phyloP scores from a whole-genome alignment of 2,888 invertebrate genomes.

The Ecdyonurus torrentis region DNA sequence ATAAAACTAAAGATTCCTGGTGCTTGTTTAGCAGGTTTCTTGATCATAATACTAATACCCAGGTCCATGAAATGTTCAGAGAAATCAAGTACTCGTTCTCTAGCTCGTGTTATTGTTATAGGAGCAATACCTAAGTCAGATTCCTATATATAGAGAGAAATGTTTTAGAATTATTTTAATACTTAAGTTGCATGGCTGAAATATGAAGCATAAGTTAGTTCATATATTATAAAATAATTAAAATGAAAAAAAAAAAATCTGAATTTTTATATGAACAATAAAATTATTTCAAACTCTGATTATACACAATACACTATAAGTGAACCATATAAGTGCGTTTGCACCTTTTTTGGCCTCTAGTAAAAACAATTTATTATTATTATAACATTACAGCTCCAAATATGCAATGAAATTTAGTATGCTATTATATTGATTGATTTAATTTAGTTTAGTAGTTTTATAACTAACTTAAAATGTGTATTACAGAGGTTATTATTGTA shows the following conservation, averaged over 20 bases:
- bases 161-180: not conserved
- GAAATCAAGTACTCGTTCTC: constrained; percentile 92
- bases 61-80: constrained; percentile 96
- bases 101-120: constrained; percentile 85
- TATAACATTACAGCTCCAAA: too few relatives aligned
- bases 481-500: too few relatives aligned
- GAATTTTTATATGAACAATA: too few relatives aligned
- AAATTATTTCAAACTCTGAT: too few relatives aligned
- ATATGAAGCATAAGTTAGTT: not conserved
- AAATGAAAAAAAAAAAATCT: not conserved
- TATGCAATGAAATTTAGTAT: too few relatives aligned
- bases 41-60: constrained; percentile 89
- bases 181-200: not conserved
- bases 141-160: constrained; percentile 40
- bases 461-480: too few relatives aligned
- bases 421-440: too few relatives aligned
- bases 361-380: too few relatives aligned
- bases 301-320: too few relatives aligned
- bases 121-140: constrained; percentile 92
- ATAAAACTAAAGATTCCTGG: constrained; percentile 96
- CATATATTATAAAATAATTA: not conserved
- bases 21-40: constrained; percentile 76
- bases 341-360: too few relatives aligned
- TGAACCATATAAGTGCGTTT: too few relatives aligned
- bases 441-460: too few relatives aligned